phyloP scores from a whole-genome alignment of 2,113 vertebrate genomes.

The Condylura cristata region DNA sequence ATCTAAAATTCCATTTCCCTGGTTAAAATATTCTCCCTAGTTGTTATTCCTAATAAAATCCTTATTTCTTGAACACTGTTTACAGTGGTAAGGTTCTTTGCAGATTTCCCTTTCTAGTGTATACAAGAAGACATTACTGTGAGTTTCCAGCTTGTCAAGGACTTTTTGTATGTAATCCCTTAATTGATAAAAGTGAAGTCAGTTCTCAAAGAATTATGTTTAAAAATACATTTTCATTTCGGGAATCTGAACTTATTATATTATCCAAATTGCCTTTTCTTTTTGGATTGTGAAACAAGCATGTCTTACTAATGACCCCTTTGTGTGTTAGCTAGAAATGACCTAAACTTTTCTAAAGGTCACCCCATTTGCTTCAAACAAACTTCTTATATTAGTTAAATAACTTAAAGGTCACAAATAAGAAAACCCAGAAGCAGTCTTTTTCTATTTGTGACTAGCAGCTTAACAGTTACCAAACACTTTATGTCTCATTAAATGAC shows the following conservation, averaged over 20 bases:
- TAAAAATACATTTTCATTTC: constrained; percentile 75
- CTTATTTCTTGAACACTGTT: constrained; percentile 53
- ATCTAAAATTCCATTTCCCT: constrained; percentile 10
- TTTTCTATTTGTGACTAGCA: constrained; percentile 52
- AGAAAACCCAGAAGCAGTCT: constrained; percentile 54
- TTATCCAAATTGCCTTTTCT: constrained; percentile 41
- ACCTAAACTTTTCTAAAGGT: constrained; percentile 60
- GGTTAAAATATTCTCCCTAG: not conserved
- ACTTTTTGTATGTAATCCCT: constrained; percentile 64
- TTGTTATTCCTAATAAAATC: not conserved
- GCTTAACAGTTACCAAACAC: not conserved
- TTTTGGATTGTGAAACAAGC: constrained; percentile 53
- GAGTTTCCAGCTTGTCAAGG: constrained; percentile 58
- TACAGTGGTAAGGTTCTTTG: constrained; percentile 47
- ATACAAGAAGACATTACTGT: constrained; percentile 47
- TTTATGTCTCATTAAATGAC: not conserved
- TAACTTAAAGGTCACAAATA: constrained; percentile 61
- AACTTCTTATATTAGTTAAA: constrained; percentile 54
- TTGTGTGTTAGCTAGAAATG: constrained; percentile 67
- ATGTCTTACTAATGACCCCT: constrained; percentile 60
- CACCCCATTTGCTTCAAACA: constrained; percentile 26
- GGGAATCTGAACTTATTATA: constrained; percentile 52
- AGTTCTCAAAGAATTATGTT: constrained; percentile 51
- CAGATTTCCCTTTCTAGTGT: constrained; percentile 37
- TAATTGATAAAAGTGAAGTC: constrained; percentile 53